Percentiles rank a stretch among this genome's conserved stretches.
These are phyloP conservation scores for Drosophila tanythrix DNA, from an alignment of 2,888 invertebrate genomes.

Conservation along the genomic window DNA sequence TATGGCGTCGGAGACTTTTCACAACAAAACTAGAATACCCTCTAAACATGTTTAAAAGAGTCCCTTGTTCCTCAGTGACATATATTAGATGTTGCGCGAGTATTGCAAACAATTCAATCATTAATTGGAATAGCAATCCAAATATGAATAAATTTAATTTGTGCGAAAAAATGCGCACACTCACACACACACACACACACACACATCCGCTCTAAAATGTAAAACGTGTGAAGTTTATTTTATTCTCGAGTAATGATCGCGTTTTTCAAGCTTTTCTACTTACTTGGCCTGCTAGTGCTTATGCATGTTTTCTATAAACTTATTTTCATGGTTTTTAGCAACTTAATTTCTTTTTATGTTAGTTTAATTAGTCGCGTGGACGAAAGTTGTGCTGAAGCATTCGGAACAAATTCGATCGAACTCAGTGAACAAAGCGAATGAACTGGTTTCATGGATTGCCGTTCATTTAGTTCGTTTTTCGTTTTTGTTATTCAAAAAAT, in stretches of 20 bases:
- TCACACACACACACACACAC: neutral
- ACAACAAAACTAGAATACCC: neutral
- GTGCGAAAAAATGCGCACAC: slow-evolving; percentile 17
- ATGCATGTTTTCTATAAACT: slow-evolving; percentile 27
- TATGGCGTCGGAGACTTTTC: neutral
- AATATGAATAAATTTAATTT: neutral
- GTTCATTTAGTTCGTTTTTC: slow-evolving; percentile 17
- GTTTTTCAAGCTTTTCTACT: neutral
- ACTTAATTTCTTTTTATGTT: slow-evolving; percentile 7
- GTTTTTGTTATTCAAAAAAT: neutral
- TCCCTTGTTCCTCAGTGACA: neutral
- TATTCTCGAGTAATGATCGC: neutral
- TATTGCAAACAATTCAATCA: neutral
- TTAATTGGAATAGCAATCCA: neutral
- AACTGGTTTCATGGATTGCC: neutral
- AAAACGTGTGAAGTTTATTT: slow-evolving; percentile 21
- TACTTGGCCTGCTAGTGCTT: slow-evolving; percentile 25
- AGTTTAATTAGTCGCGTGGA: slow-evolving; percentile 36
- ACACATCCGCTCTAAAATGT: neutral
- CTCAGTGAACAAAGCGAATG: slow-evolving; percentile 1
- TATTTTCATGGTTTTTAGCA: slow-evolving; percentile 1
- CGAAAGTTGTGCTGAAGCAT: slow-evolving; percentile 10
- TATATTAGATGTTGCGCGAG: neutral
- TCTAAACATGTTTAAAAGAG: neutral
- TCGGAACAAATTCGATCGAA: slow-evolving; percentile 24